Percentiles rank a stretch among this genome's conserved stretches.
Conservation (phyloP, 2,113 vertebrate genomes). For the Alces alces region DNA sequence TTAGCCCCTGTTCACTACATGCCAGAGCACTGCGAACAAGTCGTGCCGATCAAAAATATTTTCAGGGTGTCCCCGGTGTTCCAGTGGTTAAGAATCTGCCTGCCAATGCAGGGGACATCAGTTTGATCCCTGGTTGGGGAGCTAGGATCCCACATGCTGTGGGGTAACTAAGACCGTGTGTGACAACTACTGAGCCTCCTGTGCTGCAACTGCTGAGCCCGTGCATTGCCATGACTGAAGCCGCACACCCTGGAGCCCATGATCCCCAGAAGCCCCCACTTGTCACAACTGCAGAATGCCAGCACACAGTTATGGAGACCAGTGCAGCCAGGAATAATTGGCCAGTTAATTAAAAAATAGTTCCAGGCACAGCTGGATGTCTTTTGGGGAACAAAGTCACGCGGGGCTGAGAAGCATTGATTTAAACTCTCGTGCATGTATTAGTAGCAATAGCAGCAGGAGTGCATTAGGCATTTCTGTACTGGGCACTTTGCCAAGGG, state of each 20-base stretch:
- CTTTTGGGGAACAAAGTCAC: not conserved
- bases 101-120: not conserved
- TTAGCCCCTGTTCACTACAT: not conserved
- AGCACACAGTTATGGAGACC: not conserved
- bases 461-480: not conserved
- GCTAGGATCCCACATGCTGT: not conserved
- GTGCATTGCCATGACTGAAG: not conserved
- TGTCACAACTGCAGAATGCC: accelerated
- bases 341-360: not conserved
- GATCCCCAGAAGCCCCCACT: not conserved
- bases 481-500: not conserved
- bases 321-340: not conserved
- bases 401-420: not conserved
- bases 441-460: not conserved
- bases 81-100: not conserved
- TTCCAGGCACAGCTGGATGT: not conserved
- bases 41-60: not conserved
- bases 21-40: not conserved
- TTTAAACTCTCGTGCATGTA: not conserved
- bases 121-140: not conserved
- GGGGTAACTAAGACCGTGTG: not conserved
- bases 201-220: not conserved
- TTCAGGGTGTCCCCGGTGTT: not conserved
- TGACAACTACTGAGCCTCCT: too few relatives aligned
- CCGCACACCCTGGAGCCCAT: not conserved